Evolutionary conservation across 2,797 vertebrate genomes (phyloP).

Genomic region (Ctenochaetus hawaiiensis): DNA sequence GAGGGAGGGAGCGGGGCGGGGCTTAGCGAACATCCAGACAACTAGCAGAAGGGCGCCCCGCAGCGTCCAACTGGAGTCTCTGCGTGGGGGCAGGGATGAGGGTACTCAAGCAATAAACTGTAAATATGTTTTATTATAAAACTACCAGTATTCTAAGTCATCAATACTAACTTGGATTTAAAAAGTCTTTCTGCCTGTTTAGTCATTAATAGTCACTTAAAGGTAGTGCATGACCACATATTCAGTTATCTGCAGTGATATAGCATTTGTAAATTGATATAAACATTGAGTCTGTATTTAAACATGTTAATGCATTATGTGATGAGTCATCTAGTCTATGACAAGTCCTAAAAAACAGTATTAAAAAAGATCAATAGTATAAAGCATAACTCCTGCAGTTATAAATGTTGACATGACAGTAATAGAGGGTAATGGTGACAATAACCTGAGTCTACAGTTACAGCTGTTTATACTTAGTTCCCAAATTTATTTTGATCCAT

Average conservation of each 20-base stretch:
- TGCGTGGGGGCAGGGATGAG: neutral
- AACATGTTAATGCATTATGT: neutral
- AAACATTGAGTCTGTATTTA: neutral
- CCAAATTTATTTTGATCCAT: neutral
- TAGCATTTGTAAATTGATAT: neutral
- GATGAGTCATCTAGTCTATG: too few species aligned
- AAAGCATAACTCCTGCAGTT: too few species aligned
- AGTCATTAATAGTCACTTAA: neutral
- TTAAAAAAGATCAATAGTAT: neutral
- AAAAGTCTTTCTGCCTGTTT: neutral
- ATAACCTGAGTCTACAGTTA: neutral
- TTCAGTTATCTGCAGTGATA: neutral
- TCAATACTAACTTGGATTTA: neutral
- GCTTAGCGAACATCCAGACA: conserved; percentile 34
- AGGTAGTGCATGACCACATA: neutral
- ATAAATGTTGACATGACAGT: neutral
- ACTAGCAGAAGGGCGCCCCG: conserved; percentile 43
- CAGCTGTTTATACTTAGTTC: neutral
- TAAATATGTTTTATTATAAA: neutral
- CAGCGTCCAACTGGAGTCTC: conserved; percentile 28
- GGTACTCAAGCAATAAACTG: neutral
- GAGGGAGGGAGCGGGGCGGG: conserved; percentile 41
- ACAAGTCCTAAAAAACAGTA: neutral
- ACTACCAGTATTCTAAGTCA: neutral
- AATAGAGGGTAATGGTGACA: too few species aligned